Evolutionary conservation across 2,113 vertebrate genomes (phyloP), one percentile per base, ranked within the genome.

Genomic region (Erythrocercus mccallii): DNA sequence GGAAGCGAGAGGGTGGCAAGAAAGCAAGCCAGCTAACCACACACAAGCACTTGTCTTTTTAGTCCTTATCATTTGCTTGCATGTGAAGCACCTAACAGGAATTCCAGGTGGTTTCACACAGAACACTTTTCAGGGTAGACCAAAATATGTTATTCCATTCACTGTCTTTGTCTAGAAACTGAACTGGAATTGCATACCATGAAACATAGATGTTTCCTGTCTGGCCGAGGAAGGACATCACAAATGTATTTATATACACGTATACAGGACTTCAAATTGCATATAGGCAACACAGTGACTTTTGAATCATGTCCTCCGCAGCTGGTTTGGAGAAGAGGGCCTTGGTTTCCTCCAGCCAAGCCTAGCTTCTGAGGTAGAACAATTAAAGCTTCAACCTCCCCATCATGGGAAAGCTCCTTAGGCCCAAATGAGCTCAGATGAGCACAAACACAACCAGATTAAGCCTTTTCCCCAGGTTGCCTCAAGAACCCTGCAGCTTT

Each of bases 271-370:
- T 71, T 79, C 38, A 84, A 31, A 64, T 30, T 64, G 37, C 40
- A 37, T 20, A 16, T 12, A 73, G 40, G 20, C 50, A 90, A 19
- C 35, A 58, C 4, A 21, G 42, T 30, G 27, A 23, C 61, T 92
- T 92, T 81, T 15, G 4, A 72, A 50, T 57, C 0, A 0, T 1
- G 0, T 35, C 5, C 44, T 80, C 50, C 88, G 51, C 72, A 64
- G 44, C 31, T 83, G 51, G 30, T 51, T 47, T 84, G 40, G 64
- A 77, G 30, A 90, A 61, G 13, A 9, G 44, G 27, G 16, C 8
- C 44, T 45, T 0, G 0, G 11, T 50, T 93, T 90, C 47, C 58
- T 72, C 30, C 45, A 53, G 22, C 31, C 28, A 38, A 7, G 7
- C 14, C 10, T 68, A 86, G 37, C 45, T 81, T 48, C 62, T 74